Conservation (phyloP, 2,797 vertebrate species). For the Phalanger gymnotis region DNA sequence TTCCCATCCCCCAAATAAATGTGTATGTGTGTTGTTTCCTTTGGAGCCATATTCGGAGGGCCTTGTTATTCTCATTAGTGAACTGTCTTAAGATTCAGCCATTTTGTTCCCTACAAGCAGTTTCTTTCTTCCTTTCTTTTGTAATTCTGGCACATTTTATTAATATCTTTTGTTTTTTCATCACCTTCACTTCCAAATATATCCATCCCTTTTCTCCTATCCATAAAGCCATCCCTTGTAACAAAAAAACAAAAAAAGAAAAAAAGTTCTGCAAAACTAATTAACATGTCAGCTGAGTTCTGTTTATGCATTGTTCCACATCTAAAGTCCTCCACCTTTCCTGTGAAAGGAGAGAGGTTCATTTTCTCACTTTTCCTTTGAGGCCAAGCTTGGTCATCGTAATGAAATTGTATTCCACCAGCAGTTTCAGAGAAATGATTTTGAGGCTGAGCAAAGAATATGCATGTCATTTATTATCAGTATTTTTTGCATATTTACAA, state of each 20-base stretch:
- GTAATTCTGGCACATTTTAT: neutral
- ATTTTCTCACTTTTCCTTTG: neutral
- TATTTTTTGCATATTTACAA: neutral
- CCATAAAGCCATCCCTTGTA: neutral
- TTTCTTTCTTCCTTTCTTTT: neutral
- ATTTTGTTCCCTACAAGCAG: neutral
- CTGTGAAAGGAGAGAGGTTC: neutral
- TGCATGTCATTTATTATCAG: neutral
- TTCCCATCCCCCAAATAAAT: neutral
- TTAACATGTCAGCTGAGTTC: neutral
- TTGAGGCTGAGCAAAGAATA: neutral
- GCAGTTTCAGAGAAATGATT: neutral
- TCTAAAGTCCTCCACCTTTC: neutral
- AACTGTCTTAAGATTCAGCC: neutral
- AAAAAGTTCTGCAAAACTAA: neutral
- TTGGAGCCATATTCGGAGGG: neutral
- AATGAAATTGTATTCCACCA: neutral
- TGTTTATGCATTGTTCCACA: neutral
- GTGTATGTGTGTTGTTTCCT: neutral
- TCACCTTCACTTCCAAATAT: slow-evolving; percentile 26
- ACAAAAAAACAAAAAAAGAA: neutral
- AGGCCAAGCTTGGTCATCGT: neutral
- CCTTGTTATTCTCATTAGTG: neutral
- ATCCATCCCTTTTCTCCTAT: neutral
- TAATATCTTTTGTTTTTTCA: slow-evolving; percentile 15